Percentiles rank a stretch among this genome's conserved stretches.
Evolutionary conservation across 1,140 invertebrate species (phyloP).

Genomic region (Eumeta japonica): DNA sequence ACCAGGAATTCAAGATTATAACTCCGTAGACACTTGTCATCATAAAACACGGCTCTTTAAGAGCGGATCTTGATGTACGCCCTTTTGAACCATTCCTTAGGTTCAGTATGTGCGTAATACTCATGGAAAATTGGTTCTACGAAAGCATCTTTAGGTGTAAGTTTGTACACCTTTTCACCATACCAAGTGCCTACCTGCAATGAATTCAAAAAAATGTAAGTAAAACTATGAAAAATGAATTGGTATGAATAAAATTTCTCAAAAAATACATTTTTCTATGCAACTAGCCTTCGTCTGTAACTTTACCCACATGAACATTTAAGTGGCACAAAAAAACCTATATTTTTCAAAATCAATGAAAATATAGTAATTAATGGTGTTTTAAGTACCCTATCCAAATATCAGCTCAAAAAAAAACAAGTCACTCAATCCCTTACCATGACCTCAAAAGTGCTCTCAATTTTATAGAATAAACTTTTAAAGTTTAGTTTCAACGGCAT

Average conservation of each 20-base stretch:
- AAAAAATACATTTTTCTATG: too few species aligned
- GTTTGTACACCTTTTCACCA: constrained; percentile 77
- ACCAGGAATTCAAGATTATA: too few species aligned
- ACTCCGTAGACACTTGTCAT: neutral
- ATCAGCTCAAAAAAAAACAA: too few species aligned
- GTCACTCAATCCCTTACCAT: too few species aligned
- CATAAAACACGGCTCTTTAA: constrained; percentile 34
- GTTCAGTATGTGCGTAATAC: constrained; percentile 67
- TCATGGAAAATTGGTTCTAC: constrained; percentile 65
- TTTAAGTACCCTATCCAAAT: too few species aligned
- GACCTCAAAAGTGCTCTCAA: too few species aligned
- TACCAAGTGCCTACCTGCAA: constrained; percentile 77
- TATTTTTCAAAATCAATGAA: too few species aligned
- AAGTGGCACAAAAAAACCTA: neutral
- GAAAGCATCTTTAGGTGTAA: constrained; percentile 58
- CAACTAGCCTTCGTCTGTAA: too few species aligned
- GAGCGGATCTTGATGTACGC: constrained; percentile 55
- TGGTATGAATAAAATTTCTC: neutral
- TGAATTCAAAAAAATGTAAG: neutral
- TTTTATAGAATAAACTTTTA: too few species aligned
- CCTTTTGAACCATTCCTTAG: constrained; percentile 55
- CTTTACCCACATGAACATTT: too few species aligned
- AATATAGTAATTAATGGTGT: too few species aligned
- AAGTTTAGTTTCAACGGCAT: too few species aligned
- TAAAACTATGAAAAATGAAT: neutral